Base-by-base conservation (phyloP, 2,888 invertebrate genomes). In the Idaea aversata region DNA sequence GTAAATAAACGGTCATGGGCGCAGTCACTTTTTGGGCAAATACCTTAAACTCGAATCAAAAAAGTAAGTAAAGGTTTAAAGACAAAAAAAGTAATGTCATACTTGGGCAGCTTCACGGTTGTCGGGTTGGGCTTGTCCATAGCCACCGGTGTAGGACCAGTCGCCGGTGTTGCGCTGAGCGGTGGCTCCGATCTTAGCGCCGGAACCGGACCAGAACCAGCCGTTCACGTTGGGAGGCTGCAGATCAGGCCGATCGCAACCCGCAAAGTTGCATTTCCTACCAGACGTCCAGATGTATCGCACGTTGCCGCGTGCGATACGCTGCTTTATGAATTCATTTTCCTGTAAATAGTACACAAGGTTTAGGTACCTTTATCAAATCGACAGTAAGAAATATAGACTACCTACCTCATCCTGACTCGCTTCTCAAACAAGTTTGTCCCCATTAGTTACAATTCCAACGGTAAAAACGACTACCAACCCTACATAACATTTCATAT, bases 121-220 rank as follows among this genome's bases (percentile, higher is more conserved):
- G 83, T 98, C 98, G 5, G 98, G 98, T 87, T 98, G 98, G 0
- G 96, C 93, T 83, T 97, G 97, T 63, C 97, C 97, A 84, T 95
- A 97, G 74, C 97, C 97, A 68, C 98, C 98, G 63, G 98, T 98
- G 82, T 94, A 93, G 76, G 97, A 97, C 98, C 98, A 98, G 86
- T 97, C 98, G 58, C 98, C 98, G 68, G 97, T 96, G 89, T 97
- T 97, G 71, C 97, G 95, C 86, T 97, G 97, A 47, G 96, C 96
- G 65, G 98, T 98, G 69, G 97, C 95, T 61, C 98, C 97, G 83
- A 98, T 97, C 93, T 98, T 98, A 70, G 96, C 97, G 38, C 98
- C 98, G 7, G 97, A 97, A 72, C 97, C 98, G 5, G 97, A 97
- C 98, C 98, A 98, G 94, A 98, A 98, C 98, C 98, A 98, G 65